Percentiles rank a stretch among this genome's conserved stretches.
Evolutionary conservation across 2,888 invertebrate species (phyloP).

Genomic region (Cephus pulcher): DNA sequence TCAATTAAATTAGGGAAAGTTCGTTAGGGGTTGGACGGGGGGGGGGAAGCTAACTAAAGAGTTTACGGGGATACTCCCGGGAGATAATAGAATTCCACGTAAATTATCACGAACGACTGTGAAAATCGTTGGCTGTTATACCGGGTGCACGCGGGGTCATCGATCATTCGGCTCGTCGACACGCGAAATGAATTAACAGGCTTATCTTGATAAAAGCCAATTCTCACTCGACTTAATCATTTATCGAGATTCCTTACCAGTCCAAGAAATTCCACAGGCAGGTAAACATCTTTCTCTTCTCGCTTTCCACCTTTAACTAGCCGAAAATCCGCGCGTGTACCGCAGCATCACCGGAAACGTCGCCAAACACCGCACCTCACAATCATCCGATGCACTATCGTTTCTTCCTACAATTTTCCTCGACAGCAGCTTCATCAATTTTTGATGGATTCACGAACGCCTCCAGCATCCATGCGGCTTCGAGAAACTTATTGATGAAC

Average conservation of each 20-base stretch:
- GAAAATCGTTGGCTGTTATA: neutral
- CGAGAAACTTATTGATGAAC: neutral
- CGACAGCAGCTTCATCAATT: too few species aligned
- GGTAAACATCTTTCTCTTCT: conserved; percentile 68
- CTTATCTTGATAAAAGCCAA: neutral
- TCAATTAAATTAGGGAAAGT: too few species aligned
- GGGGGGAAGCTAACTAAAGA: too few species aligned
- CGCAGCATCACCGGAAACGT: neutral
- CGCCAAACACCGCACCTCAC: neutral
- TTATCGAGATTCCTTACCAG: conserved; percentile 66
- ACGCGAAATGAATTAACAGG: neutral
- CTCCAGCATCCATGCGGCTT: too few species aligned
- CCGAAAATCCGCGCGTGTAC: too few species aligned
- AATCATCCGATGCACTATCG: neutral
- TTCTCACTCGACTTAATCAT: neutral
- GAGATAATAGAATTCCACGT: neutral
- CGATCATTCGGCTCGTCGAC: neutral
- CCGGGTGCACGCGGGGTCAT: neutral
- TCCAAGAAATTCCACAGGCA: conserved; percentile 75
- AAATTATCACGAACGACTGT: neutral
- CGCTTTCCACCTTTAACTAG: neutral
- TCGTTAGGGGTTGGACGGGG: too few species aligned
- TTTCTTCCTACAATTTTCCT: too few species aligned
- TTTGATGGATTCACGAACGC: too few species aligned
- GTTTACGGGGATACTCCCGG: too few species aligned